Conservation (phyloP, 2,888 invertebrate species). For the Rhagophthalmus giganteus region DNA sequence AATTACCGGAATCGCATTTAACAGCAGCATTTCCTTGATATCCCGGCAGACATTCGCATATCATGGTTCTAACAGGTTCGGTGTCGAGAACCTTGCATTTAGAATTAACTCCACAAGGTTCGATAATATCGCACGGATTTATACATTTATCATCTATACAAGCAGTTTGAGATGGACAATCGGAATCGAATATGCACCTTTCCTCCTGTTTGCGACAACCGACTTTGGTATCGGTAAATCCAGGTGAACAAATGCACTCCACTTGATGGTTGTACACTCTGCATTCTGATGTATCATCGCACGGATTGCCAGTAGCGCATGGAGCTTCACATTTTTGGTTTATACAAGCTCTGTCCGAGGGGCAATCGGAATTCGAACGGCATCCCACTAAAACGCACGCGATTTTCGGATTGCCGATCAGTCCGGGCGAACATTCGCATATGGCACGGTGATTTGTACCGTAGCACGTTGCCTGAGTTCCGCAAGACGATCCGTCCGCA, state of each 20-base stretch:
- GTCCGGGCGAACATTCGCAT: constrained; percentile 82
- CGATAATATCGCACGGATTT: constrained; percentile 77
- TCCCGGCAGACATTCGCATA: constrained; percentile 84
- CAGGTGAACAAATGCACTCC: constrained; percentile 81
- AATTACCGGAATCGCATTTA: constrained; percentile 79
- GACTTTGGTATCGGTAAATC: constrained; percentile 65
- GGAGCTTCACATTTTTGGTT: constrained; percentile 80
- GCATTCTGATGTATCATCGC: constrained; percentile 75
- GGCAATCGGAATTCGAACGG: constrained; percentile 78
- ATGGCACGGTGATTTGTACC: constrained; percentile 79
- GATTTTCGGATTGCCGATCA: constrained; percentile 77
- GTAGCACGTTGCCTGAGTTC: constrained; percentile 76
- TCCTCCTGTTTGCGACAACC: constrained; percentile 65
- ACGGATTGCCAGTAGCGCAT: constrained; percentile 68
- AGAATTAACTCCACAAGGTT: constrained; percentile 81
- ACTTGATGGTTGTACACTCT: constrained; percentile 74
- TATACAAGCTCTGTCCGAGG: constrained; percentile 76
- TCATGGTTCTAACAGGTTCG: constrained; percentile 82
- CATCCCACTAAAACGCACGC: constrained; percentile 82
- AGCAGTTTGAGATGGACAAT: constrained; percentile 81
- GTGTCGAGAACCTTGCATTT: constrained; percentile 80
- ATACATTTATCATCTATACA: constrained; percentile 82
- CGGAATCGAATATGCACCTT: constrained; percentile 75
- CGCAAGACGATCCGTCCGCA: constrained; percentile 71
- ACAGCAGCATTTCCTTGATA: constrained; percentile 85